Base-by-base conservation (phyloP, 2,113 vertebrate genomes). In the Channa argus region DNA sequence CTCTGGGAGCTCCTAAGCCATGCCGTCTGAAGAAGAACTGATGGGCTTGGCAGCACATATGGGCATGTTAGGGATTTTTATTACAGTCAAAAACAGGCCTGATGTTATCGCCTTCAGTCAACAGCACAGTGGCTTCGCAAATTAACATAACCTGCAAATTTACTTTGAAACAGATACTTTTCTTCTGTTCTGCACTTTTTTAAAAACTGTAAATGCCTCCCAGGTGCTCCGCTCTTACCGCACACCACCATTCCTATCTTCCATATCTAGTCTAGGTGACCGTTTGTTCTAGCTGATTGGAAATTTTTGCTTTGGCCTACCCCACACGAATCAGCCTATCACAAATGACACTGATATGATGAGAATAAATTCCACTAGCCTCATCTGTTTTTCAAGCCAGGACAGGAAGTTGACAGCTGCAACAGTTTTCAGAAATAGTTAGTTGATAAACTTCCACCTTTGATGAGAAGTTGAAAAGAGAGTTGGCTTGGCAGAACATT, bases 1-100 rank as follows among this genome's bases (percentile, higher is more conserved):
- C 93, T 89, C 85, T 74, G 93, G 92, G 92, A 94, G 91, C 91
- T 91, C 88, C 91, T 90, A 93, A 94, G 94, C 93, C 93, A 92
- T 94, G 93, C 91, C 79, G 91, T 95, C 89, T 93, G 87, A 94
- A 93, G 90, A 91, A 91, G 89, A 93, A 94, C 92, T 90, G 89
- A 91, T 91, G 92, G 90, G 88, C 77, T 93, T 95, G 93, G 93
- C 94, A 94, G 90, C 85, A 91, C 91, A 91, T 91, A 89, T 92
- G 92, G 92, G 89, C 92, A 89, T 79, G 84, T 77, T 69, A 85
- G 51, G 86, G 82, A 64, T 91, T 90, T 24, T 92, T 89, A 91
- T 92, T 93, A 91, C 91, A 92, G 85, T 92, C 77, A 83, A 86
- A 90, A 90, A 79, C 83, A 80, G 83, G 84, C 84, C 65, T 75